These are phyloP conservation scores for Tetraneura akinire DNA, from an alignment of 1,140 invertebrate species.

Conservation along the genomic window DNA sequence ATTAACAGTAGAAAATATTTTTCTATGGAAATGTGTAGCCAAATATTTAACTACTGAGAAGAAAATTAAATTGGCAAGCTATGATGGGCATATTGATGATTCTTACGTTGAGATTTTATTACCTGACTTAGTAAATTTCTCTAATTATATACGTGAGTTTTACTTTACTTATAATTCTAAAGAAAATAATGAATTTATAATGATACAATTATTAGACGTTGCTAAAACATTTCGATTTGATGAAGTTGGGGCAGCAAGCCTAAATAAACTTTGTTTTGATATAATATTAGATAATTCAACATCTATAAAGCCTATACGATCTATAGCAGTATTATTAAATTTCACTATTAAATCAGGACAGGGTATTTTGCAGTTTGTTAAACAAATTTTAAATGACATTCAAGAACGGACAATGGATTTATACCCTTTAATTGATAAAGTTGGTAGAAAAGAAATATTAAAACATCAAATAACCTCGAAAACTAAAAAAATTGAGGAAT, in stretches of 20 bases:
- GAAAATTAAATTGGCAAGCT: constrained; percentile 14
- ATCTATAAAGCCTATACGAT: constrained; percentile 1
- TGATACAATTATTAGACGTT: constrained; percentile 33
- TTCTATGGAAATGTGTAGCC: constrained; percentile 34
- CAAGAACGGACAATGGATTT: constrained; percentile 9
- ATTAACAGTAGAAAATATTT: constrained; percentile 34
- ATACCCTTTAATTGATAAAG: constrained; percentile 2
- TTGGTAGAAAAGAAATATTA: background rate
- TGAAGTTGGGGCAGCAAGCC: constrained; percentile 1
- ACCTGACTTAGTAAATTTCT: constrained; percentile 33
- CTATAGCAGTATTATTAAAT: background rate
- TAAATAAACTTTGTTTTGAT: constrained; percentile 37
- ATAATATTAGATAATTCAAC: constrained; percentile 16
- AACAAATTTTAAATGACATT: constrained; percentile 30
- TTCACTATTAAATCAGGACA: constrained; percentile 12
- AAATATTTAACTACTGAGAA: constrained; percentile 40
- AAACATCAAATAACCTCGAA: background rate
- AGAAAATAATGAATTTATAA: constrained; percentile 32
- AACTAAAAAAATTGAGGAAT: background rate
- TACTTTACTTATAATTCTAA: constrained; percentile 15
- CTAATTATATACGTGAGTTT: constrained; percentile 36
- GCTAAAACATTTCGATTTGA: constrained; percentile 17
- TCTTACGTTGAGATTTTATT: constrained; percentile 30
- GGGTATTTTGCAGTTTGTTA: constrained; percentile 28
- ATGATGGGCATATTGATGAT: constrained; percentile 1